Base-by-base conservation (phyloP, 2,888 invertebrate species). In the Nomada fucata region DNA sequence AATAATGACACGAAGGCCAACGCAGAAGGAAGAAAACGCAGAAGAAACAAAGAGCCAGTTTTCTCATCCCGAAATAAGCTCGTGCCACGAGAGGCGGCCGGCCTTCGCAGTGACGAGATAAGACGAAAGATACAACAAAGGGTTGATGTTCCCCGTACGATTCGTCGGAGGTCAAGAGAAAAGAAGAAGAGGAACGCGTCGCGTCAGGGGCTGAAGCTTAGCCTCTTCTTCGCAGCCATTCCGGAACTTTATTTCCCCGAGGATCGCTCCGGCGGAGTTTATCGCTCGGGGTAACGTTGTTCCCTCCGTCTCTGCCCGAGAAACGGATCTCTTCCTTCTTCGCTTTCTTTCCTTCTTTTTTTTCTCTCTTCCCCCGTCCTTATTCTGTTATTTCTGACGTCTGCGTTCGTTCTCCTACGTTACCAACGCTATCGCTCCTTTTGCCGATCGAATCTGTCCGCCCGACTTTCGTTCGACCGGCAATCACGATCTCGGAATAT, bases 181-280 rank as follows among this genome's bases (percentile, higher is more conserved):
- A 55, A 69, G 61, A 76, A 73, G 81, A 74, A 75, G 81, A 78
- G 70, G 74, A 64, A 72, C 80, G 65, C 75, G 79, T 73, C 78
- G 72, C 55, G 59, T 59, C 29, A 60, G 70, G 76, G 73, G 80
- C 60, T 76, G 72, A 71, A 86, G 79, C 55, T 83, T 57, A 76
- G 73, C 26, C 77, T 81, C 83, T 82, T 79, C 87, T 75, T 82
- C 76, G 75, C 80, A 81, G 80, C 83, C 83, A 87, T 87, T 87
- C 84, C 82, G 84, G 83, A 90, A 91, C 91, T 91, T 91, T 91
- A 91, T 91, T 91, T 91, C 91, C 91, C 91, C 85, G 86, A 91
- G 91, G 91, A 91, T 90, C 89, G 87, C 90, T 91, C 89, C 79
- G 73, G 65, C 63, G 65, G 89, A 90, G 91, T 91, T 91, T 91